phyloP scores from a whole-genome alignment of 2,113 vertebrate species.

The Leptodactylus fuscus region DNA sequence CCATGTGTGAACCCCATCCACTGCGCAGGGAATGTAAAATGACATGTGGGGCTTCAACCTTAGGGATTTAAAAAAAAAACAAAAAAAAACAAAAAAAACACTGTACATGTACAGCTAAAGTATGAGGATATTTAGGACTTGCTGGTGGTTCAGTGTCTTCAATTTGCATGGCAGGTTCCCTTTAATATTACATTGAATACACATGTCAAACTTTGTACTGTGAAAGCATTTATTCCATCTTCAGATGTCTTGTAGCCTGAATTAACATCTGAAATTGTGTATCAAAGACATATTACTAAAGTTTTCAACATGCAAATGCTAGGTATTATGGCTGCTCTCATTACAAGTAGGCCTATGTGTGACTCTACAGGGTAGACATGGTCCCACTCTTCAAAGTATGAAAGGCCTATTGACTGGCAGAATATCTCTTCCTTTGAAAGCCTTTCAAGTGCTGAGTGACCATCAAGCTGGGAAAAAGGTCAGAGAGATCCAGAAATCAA shows the following conservation, averaged over 20 bases:
- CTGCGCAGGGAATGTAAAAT: too few species aligned
- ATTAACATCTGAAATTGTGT: conserved; percentile 32
- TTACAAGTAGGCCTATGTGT: conserved; percentile 22
- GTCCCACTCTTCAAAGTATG: background rate
- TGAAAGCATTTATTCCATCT: conserved; percentile 25
- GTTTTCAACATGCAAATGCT: background rate
- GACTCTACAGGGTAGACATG: background rate
- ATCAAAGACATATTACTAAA: background rate
- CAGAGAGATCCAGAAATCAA: conserved; percentile 61
- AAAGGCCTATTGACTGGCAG: background rate
- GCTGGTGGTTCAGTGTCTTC: too few species aligned
- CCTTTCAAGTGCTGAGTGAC: background rate
- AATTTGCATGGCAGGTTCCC: too few species aligned
- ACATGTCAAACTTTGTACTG: background rate
- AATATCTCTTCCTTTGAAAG: conserved; percentile 38
- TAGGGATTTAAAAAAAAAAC: too few species aligned
- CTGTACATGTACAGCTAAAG: too few species aligned
- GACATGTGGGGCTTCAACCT: too few species aligned
- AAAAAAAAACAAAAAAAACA: too few species aligned
- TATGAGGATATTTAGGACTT: too few species aligned
- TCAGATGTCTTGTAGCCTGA: background rate
- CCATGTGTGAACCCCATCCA: too few species aligned
- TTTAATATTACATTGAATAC: background rate
- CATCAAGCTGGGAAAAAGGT: conserved; percentile 26
- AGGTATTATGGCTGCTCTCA: fast-evolving